Base-by-base conservation (phyloP, 2,113 vertebrate species). In the Stercorarius parasiticus region DNA sequence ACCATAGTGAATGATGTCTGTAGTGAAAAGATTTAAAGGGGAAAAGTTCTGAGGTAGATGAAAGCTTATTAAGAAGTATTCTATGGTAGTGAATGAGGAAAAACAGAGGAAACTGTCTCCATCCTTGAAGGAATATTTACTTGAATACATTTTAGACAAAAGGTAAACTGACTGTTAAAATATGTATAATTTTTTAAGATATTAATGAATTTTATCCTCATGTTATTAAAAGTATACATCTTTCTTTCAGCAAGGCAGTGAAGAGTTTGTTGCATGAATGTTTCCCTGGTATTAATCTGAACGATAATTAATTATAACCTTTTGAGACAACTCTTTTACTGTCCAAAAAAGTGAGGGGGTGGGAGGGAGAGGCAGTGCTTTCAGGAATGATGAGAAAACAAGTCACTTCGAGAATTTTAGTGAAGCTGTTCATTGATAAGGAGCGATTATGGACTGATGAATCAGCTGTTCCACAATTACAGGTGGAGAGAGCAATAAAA, bases 401-500 rank as follows among this genome's bases (percentile, higher is more conserved):
- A 96, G 90, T 89, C 67, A 87, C 19, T 67, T 78, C 29, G 56
- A 91, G 90, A 92, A 82, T 94, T 97, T 95, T 76, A 86, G 96
- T 25, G 43, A 92, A 87, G 86, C 66, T 38, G 15, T 55, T 50
- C 64, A 15, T 83, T 67, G 42, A 56, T 83, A 84, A 97, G 58
- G 64, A 21, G 30, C 81, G 69, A 93, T 92, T 95, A 91, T 70
- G 71, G 73, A 77, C 76, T 92, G 97, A 93, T 98, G 97, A 98
- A 83, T 98, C 97, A 97, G 97, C 97, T 97, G 50, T 96, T 93
- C 94, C 88, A 91, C 90, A 97, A 96, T 97, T 98, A 96, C 95
- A 98, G 97, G 97, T 98, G 97, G 95, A 96, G 88, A 95, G 58
- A 90, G 95, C 94, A 98, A 94, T 98, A 98, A 98, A 98, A 98